Evolutionary conservation across 1,140 invertebrate genomes (phyloP).

Genomic region (Zaprionus tsacasi): DNA sequence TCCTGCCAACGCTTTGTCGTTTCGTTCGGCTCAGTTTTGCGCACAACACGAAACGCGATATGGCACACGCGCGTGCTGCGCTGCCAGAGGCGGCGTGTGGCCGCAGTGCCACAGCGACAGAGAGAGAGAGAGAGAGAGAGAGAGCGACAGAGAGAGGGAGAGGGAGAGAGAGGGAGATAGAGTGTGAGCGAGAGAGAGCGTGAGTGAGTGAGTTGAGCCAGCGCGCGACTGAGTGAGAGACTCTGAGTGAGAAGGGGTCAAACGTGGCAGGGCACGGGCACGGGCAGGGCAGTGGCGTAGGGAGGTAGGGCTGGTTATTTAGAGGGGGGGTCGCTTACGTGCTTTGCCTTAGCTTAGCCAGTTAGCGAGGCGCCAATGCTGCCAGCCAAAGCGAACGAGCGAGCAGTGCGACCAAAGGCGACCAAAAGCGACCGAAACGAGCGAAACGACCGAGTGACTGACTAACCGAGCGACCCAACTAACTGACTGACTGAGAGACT

Average conservation of each 20-base stretch:
- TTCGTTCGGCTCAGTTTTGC: constrained; percentile 69
- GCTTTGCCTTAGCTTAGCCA: constrained; percentile 58
- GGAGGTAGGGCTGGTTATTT: neutral
- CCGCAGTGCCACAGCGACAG: neutral
- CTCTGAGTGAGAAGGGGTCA: constrained; percentile 1
- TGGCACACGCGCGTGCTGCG: constrained; percentile 59
- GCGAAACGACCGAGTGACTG: constrained; percentile 22
- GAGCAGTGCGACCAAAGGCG: neutral
- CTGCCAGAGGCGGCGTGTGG: constrained; percentile 32
- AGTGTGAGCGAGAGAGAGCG: neutral
- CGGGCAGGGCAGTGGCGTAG: neutral
- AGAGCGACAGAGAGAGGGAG: neutral
- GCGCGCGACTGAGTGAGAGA: neutral
- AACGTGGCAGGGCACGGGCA: neutral
- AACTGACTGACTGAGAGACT: constrained; percentile 27
- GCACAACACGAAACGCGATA: constrained; percentile 71
- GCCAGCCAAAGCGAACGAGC: constrained; percentile 44
- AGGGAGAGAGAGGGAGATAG: neutral
- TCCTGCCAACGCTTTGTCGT: constrained; percentile 26
- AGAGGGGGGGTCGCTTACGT: neutral
- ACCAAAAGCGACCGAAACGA: too few relatives aligned
- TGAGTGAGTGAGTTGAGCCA: neutral
- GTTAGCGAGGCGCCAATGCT: constrained; percentile 69
- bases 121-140: neutral
- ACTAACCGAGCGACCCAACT: constrained; percentile 34